Base-by-base conservation (phyloP, 2,797 vertebrate genomes). In the Tragelaphus eurycerus region DNA sequence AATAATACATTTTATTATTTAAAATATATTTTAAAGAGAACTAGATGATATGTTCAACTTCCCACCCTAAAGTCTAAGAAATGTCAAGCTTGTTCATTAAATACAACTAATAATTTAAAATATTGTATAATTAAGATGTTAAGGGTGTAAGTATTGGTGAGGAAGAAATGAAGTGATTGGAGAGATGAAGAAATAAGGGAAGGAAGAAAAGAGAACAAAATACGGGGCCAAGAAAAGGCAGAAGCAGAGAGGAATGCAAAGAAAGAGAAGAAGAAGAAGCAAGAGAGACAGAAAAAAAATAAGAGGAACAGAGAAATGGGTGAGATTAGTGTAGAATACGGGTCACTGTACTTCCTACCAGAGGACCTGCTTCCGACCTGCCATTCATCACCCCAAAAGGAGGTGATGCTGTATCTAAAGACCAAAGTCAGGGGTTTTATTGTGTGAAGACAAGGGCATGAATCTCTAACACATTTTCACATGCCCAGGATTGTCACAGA, bases 1-100 rank as follows among this genome's bases (percentile, higher is more conserved):
- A 67, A 34, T 11, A 34, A 67, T 34, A 34, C 64, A 67, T 11
- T 67, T 10, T 67, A 67, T 76, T 76, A 54, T 46, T 92, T 85
- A 54, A 91, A 60, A 43, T 79, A 25, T 79, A 46, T 92, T 95
- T 90, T 64, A 85, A 94, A 84, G 25, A 90, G 34, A 91, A 90
- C 79, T 50, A 85, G 43, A 48, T 90, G 21, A 34, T 62, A 46
- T 67, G 46, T 64, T 74, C 43, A 67, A 76, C 57, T 84, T 95
- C 27, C 29, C 43, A 19, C 29, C 15, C 38, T 85, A 76, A 89
- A 95, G 23, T 84, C 60, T 21, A 38, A n/a, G 38, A 64, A 60
- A 52, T 1, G 29, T 60, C 50, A 78, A 71, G 38, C 31, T 78
- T 46, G 43, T 78, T 84, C 74, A 83, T 74, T 55, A 90, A 88